Base-by-base conservation (phyloP, 2,797 vertebrate genomes). In the Florisuga fusca region DNA sequence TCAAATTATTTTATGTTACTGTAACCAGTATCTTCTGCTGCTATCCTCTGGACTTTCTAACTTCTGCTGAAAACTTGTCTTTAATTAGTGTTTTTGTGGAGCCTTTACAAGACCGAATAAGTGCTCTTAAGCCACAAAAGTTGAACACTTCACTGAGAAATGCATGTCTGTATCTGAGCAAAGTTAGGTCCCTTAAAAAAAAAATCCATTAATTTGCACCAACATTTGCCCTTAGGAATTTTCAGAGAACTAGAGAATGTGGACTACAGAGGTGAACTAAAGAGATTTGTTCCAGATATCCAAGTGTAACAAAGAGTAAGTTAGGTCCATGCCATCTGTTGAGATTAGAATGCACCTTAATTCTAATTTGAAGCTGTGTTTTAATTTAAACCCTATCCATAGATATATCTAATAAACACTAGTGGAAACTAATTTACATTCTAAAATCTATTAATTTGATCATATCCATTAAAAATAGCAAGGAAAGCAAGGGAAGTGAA, bases 401-500 rank as follows among this genome's bases (percentile, higher is more conserved):
- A 94, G 95, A 92, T 75, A 76, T 89, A 92, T 92, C 92, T 95
- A 96, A 96, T 96, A 97, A 96, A 96, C 84, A 89, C 85, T 83
- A 95, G 80, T 91, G 87, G 89, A 95, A 96, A 94, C 38, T 95
- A 97, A 96, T 97, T 96, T 96, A 86, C 90, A 93, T 95, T 95
- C 45, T 87, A 80, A 95, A 96, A 93, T 95, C 93, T 96, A 96
- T 98, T 96, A 93, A 97, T 98, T 95, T 97, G 93, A 94, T 94
- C 90, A 92, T 90, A 82, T 86, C 96, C 77, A 84, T 97, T 97
- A 93, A 57, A 97, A 97, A 94, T 62, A 89, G 81, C 82, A 90
- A 96, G 92, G 95, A 97, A 96, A 97, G 87, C 96, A 97, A 97
- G 92, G 63, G 95, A 89, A 94, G 88, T 85, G 93, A 96, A 97